Percentiles rank a stretch among this genome's conserved stretches.
These are phyloP conservation scores for Tipula helvola DNA, from an alignment of 2,888 invertebrate genomes.

Conservation along the genomic window DNA sequence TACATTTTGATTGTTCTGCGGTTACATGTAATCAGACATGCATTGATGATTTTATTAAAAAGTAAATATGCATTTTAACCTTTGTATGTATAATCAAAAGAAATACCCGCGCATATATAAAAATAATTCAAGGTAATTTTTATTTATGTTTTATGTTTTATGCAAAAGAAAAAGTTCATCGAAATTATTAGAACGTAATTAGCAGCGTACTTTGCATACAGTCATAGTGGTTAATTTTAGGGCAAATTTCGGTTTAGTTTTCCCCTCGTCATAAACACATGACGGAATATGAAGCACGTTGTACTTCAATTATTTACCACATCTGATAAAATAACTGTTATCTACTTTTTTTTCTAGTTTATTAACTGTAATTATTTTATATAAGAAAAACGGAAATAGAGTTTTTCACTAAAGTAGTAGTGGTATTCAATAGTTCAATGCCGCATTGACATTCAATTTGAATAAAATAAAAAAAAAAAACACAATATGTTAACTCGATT, in stretches of 20 bases:
- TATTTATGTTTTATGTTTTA: background rate
- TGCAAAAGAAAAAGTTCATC: background rate
- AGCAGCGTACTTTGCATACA: background rate
- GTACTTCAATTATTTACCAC: background rate
- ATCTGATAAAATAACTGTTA: background rate
- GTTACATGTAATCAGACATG: background rate
- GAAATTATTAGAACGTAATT: background rate
- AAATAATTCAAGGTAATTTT: background rate
- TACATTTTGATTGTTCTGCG: background rate
- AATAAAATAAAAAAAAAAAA: no score
- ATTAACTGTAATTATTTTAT: background rate
- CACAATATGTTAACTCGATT: background rate
- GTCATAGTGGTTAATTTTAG: background rate
- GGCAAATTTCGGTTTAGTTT: background rate
- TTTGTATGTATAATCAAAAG: background rate
- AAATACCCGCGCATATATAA: background rate
- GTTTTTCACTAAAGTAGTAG: background rate
- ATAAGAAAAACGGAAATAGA: background rate
- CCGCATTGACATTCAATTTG: background rate
- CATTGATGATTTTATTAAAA: background rate
- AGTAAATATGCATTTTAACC: background rate
- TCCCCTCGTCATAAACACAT: no score
- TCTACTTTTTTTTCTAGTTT: background rate
- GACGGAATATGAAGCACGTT: background rate
- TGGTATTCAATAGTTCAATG: background rate